Base-by-base conservation (phyloP, 2,113 vertebrate species). In the Ictalurus furcatus region DNA sequence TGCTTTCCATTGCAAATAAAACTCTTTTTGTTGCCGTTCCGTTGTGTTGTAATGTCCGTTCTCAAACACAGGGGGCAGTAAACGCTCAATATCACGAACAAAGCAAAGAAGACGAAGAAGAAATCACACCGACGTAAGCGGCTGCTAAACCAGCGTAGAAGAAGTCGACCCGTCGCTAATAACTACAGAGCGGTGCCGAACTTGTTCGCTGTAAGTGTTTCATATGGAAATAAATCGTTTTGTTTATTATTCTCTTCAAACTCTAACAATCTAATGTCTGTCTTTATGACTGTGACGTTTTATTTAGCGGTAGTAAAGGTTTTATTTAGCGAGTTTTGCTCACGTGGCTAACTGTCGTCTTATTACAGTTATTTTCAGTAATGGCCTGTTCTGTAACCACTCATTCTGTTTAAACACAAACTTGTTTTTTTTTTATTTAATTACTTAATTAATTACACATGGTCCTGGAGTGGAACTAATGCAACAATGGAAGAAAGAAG, bases 201-300 rank as follows among this genome's bases (percentile, higher is more conserved):
- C 7, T 21, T 63, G 7, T 8, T 37, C 13, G 12, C n/a, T 89
- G 90, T 90, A 87, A 89, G 90, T 91, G 76, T 58, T 79, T 85
- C 1, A 25, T 25, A 59, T 40, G 0, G 6, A 85, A 76, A 12
- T 2, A 6, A n/a, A 61, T 14, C 9, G 69, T 44, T 80, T 52
- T 6, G 28, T 30, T 52, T 56, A 25, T 48, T 69, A 37, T 80
- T 78, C 37, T 54, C 25, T 86, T 21, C 17, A 56, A 0, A 17
- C 9, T 56, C 40, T 56, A 28, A 28, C 17, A 5, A 63, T 34
- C 6, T 54, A 0, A 44, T 13, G 54, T 59, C 4, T 28, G 58
- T 58, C 7, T 16, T 80, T 56, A 1, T 82, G 2, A 59, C 44
- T 78, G 74, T 13, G 23, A 4, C 2, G 14, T 52, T 28, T 34